These are phyloP conservation scores for Anarsia innoxiella DNA, from an alignment of 2,888 invertebrate species.

Conservation along the genomic window DNA sequence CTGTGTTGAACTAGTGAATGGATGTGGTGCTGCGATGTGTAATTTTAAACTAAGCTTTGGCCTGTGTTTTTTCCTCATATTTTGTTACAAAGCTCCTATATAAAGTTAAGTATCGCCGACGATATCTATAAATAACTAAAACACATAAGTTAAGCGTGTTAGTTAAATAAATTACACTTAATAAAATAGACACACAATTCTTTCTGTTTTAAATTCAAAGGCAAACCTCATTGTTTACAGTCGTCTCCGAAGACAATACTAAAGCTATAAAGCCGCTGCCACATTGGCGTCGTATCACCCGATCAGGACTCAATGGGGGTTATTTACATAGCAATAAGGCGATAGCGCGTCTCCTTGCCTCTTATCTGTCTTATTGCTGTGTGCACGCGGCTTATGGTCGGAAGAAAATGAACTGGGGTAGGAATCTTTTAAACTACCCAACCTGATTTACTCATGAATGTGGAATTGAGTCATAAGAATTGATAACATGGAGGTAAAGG, in stretches of 20 bases:
- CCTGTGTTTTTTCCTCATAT: too few relatives aligned
- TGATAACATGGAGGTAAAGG: slow-evolving; percentile 5
- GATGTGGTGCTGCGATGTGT: slow-evolving; percentile 7
- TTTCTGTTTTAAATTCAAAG: too few relatives aligned
- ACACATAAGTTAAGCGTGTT: too few relatives aligned
- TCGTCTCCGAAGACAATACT: background rate
- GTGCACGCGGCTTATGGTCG: slow-evolving; percentile 63
- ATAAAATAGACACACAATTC: too few relatives aligned
- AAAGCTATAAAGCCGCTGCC: background rate
- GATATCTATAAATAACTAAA: too few relatives aligned
- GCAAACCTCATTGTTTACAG: background rate
- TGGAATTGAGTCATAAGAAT: slow-evolving; percentile 5
- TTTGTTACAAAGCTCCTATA: too few relatives aligned
- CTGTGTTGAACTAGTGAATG: slow-evolving; percentile 6
- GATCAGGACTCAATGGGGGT: background rate
- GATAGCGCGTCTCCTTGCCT: slow-evolving; percentile 50
- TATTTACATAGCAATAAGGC: slow-evolving; percentile 49
- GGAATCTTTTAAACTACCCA: slow-evolving; percentile 44
- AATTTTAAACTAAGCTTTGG: slow-evolving; percentile 20
- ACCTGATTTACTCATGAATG: slow-evolving; percentile 46
- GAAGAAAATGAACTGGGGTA: slow-evolving; percentile 58
- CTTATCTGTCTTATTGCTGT: slow-evolving; percentile 65
- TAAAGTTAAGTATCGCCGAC: too few relatives aligned
- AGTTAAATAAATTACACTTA: too few relatives aligned
- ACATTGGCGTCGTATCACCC: background rate